Base-by-base conservation (phyloP, 2,113 vertebrate species). In the Phyllostomus hastatus region DNA sequence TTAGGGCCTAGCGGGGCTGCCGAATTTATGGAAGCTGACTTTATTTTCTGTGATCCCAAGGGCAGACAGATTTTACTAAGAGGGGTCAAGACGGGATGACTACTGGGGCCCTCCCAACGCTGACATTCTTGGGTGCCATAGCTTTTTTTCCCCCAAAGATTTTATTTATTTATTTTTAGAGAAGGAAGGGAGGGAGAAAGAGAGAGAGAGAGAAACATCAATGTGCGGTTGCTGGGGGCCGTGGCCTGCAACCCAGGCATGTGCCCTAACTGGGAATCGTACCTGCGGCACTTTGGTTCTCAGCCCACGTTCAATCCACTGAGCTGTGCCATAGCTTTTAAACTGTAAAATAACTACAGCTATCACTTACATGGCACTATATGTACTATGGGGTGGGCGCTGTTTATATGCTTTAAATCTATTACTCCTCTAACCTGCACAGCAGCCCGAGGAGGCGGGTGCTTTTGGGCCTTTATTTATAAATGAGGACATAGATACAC, bases 401-500 rank as follows among this genome's bases (percentile, higher is more conserved):
- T 35, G 8, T n/a, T 73, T 3, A 22, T 46, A 20, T 91, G 48
- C 6, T 94, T 95, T 67, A 9, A 0, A 1, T 43, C 17, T 33
- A 3, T 88, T 35, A 35, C 20, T 64, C 22, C 7, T 81, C 85
- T 70, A 69, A 20, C 43, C 2, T 8, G 15, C 24, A 5, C 9
- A 24, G 9, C 61, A 84, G 11, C 11, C 5, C 41, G 20, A 12
- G 46, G 64, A 57, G 1, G 31, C 43, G 17, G 26, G 8, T 33
- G 43, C 26, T 38, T 38, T n/a, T 86, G 33, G 31, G 28, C 54
- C 69, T 41, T 97, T 16, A 61, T 35, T n/a, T 64, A 38, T 80
- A 61, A 89, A 35, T 3, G 17, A 87, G 22, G 41, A 79, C 8
- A 9, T 14, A 10, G 75, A 33, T 16, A 10, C 2, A n/a, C 26